phyloP scores from a whole-genome alignment of 2,888 invertebrate genomes.

The Argyra leucocephala region DNA sequence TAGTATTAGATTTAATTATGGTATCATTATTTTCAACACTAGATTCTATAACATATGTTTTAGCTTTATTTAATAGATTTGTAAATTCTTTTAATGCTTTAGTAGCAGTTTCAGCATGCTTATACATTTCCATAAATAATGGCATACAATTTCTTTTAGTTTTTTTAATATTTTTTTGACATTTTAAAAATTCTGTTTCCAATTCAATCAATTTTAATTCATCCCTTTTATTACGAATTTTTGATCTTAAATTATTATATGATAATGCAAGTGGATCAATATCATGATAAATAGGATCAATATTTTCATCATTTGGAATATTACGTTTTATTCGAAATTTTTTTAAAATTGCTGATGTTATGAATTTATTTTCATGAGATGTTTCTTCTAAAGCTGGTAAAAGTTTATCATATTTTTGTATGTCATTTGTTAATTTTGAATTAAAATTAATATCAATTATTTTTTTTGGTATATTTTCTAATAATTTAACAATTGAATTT shows the following conservation, averaged over 20 bases:
- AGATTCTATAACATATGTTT: not conserved
- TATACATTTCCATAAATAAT: conserved; percentile 35
- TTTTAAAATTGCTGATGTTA: not conserved
- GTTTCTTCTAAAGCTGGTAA: not conserved
- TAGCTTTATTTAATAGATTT: not conserved
- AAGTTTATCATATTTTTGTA: not conserved
- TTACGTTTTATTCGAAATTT: not conserved
- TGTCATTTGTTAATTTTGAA: not conserved
- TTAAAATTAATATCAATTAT: not conserved
- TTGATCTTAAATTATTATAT: conserved; percentile 30
- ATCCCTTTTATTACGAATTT: conserved; percentile 33
- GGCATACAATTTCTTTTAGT: conserved; percentile 32
- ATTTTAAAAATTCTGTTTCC: conserved; percentile 33
- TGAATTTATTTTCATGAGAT: conserved; percentile 8
- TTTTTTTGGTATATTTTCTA: not conserved
- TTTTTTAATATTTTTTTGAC: conserved; percentile 31
- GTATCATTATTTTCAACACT: not conserved
- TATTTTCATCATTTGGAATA: not conserved
- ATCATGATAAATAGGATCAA: too few species aligned
- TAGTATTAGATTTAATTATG: not conserved
- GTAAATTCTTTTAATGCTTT: conserved; percentile 33
- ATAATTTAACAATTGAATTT: not conserved
- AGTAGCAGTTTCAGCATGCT: conserved; percentile 35
- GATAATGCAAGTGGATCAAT: conserved; percentile 21
- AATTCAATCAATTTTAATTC: conserved; percentile 30